A percentile compares a stretch with the other conserved stretches of the same genome.
Conservation (phyloP, 2,113 vertebrate species). For the Rhizomys pruinosus region DNA sequence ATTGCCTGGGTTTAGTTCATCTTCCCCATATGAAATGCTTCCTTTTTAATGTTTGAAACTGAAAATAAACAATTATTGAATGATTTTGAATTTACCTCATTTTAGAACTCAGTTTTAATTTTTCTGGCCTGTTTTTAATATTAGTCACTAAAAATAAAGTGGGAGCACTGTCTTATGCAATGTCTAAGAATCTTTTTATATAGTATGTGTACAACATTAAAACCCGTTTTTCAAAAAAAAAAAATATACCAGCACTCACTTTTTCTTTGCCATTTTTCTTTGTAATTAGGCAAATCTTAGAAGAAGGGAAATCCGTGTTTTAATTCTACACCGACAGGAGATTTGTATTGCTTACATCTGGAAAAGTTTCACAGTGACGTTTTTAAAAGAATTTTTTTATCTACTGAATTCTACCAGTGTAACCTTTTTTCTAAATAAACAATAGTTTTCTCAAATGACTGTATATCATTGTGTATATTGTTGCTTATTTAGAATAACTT, state of each 20-base stretch:
- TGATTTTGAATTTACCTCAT: slow-evolving; percentile 93
- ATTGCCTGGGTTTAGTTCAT: slow-evolving; percentile 90
- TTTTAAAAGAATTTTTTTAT: slow-evolving; percentile 97
- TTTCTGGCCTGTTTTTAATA: slow-evolving; percentile 94
- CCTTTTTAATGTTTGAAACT: slow-evolving; percentile 88
- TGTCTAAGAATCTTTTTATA: slow-evolving; percentile 95
- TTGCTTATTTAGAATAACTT: slow-evolving; percentile 82
- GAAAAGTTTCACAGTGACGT: slow-evolving; percentile 93
- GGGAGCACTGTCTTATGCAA: slow-evolving; percentile 89
- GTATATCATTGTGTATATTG: slow-evolving; percentile 88
- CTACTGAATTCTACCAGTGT: slow-evolving; percentile 98
- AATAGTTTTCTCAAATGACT: slow-evolving; percentile 98
- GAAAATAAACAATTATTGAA: slow-evolving; percentile 90
- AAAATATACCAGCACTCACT: slow-evolving; percentile 83
- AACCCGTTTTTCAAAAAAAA: slow-evolving; percentile 83
- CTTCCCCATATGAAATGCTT: slow-evolving; percentile 83
- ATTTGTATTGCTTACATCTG: slow-evolving; percentile 92
- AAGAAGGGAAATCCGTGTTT: slow-evolving; percentile 78
- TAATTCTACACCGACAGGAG: slow-evolving; percentile 88
- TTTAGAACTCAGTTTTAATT: slow-evolving; percentile 93
- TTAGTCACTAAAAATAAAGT: slow-evolving; percentile 86
- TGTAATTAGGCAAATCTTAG: slow-evolving; percentile 92
- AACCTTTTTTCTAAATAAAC: slow-evolving; percentile 99
- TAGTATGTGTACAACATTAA: slow-evolving; percentile 95
- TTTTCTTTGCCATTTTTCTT: slow-evolving; percentile 86